Evolutionary conservation across 2,797 vertebrate genomes (phyloP).

Genomic region (Scarus forsteni): DNA sequence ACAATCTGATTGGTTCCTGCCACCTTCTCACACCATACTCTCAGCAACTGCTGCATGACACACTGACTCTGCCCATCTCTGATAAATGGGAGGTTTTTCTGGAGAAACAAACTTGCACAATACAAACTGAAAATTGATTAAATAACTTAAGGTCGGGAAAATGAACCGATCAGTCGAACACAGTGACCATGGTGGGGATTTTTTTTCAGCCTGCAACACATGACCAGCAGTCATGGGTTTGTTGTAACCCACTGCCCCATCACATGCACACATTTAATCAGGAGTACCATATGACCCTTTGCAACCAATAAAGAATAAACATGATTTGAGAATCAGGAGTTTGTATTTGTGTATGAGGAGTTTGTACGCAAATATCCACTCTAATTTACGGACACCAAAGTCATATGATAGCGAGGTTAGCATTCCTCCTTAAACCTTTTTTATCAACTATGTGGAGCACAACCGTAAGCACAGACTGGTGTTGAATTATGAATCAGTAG

Average conservation of each 20-base stretch:
- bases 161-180: conserved; percentile 1
- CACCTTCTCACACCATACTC: conserved; percentile 4
- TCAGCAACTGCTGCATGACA: conserved; percentile 11
- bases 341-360: too few relatives aligned
- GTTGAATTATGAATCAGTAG: too few relatives aligned
- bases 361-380: conserved; percentile 3
- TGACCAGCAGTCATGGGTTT: conserved; percentile 76
- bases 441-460: neutral
- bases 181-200: conserved; percentile 10
- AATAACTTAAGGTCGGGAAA: neutral
- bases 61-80: neutral
- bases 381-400: conserved; percentile 12
- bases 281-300: conserved; percentile 26
- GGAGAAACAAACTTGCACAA: neutral
- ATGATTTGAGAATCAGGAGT: conserved; percentile 30
- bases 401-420: conserved; percentile 5
- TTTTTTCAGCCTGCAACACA: conserved; percentile 49
- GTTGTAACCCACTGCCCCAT: conserved; percentile 45
- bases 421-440: neutral
- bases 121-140: neutral
- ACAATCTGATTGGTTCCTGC: neutral
- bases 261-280: conserved; percentile 66
- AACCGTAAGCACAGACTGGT: neutral
- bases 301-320: conserved; percentile 16
- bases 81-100: neutral